These are phyloP conservation scores for Solea solea DNA, from an alignment of 2,113 vertebrate species.

Conservation along the genomic window DNA sequence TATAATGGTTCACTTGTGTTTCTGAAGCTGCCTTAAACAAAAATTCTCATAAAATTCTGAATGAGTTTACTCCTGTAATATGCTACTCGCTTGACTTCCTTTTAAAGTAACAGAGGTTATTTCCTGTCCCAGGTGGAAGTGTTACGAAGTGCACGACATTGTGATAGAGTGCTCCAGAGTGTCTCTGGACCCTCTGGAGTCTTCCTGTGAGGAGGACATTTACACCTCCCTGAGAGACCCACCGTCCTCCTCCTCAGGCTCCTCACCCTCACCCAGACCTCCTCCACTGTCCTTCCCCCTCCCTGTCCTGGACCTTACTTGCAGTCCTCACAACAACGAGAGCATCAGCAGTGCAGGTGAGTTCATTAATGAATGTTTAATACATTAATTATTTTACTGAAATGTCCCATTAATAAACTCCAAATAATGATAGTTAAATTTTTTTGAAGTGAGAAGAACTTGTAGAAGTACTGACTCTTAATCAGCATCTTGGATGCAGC, in stretches of 20 bases:
- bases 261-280: conserved; percentile 48
- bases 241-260: conserved; percentile 51
- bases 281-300: conserved; percentile 59
- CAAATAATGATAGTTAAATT: too few species aligned
- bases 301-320: conserved; percentile 60
- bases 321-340: conserved; percentile 75
- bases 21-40: too few species aligned
- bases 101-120: neutral
- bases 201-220: conserved; percentile 89
- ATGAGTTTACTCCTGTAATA: too few species aligned
- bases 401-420: too few species aligned
- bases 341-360: conserved; percentile 77
- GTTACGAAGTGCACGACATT: conserved; percentile 95
- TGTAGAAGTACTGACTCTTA: too few species aligned
- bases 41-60: too few species aligned
- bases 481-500: too few species aligned
- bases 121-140: conserved; percentile 88
- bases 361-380: neutral
- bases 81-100: too few species aligned
- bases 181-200: conserved; percentile 95
- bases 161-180: conserved; percentile 97
- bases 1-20: too few species aligned
- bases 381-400: too few species aligned
- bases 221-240: conserved; percentile 84
- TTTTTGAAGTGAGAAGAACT: too few species aligned